Base-by-base conservation (phyloP, 2,113 vertebrate genomes). In the Phrynosoma blainvillii region DNA sequence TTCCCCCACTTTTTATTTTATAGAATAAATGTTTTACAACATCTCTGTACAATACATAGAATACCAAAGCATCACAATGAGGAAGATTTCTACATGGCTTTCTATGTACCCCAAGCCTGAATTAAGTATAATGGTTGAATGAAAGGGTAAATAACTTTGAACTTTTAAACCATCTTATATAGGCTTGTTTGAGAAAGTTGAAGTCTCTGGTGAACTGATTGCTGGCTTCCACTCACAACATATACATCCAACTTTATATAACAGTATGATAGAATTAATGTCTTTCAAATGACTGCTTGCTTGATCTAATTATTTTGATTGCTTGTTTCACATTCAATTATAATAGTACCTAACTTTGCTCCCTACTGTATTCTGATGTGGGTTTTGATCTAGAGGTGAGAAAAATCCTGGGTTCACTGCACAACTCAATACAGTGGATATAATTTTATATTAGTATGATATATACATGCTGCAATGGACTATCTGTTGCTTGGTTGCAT, bases 201-300 rank as follows among this genome's bases (percentile, higher is more conserved):
- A 62, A 78, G 16, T 47, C 8, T 73, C 75, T 71, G 27, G 13
- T 87, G 71, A 89, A 2, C 18, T 86, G 66, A 87, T 32, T 76
- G 76, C 77, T 11, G 79, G 21, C 0, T 21, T 79, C 20, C 82
- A 90, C 42, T 79, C 30, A 1, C 36, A 84, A 47, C 32, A 56
- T 30, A 76, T 66, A 79, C 52, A 79, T 76, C 76, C n/a, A 75
- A 62, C n/a, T 89, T 89, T 90, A 65, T 84, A 62, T 79, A 82
- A 79, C 1, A 86, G 27, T 76, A 27, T 11, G 25, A 73, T 54
- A 89, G 8, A 66, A 75, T 86, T 90, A 84, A 47, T 86, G 54
- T 79, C 23, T 86, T 86, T 79, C 30, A 83, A 82, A 79, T 74
- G 21, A 81, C 36, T 73, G n/a, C n/a, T 77, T 85, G 78, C 68